These are phyloP conservation scores for Cydia amplana DNA, from an alignment of 1,140 invertebrate genomes.

Conservation along the genomic window DNA sequence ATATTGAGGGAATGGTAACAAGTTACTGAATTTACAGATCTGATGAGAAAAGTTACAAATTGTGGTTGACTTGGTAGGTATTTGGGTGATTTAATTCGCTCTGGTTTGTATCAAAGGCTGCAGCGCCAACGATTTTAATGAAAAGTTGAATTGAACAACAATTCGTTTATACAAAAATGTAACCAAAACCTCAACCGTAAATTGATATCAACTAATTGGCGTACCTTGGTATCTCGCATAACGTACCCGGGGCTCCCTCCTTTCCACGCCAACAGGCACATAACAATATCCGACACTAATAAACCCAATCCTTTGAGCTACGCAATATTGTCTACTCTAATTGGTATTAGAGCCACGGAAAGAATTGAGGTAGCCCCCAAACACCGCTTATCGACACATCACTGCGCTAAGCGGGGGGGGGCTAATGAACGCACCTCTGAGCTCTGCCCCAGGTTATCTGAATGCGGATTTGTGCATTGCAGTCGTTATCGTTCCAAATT, in stretches of 20 bases:
- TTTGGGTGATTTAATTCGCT: no score
- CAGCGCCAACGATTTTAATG: not conserved
- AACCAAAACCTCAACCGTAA: conserved; percentile 26
- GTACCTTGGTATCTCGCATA: conserved; percentile 32
- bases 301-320: conserved; percentile 70
- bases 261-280: conserved; percentile 53
- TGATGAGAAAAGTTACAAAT: no score
- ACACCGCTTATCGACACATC: conserved; percentile 71
- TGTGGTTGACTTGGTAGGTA: no score
- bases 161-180: not conserved
- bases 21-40: no score
- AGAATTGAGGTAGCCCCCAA: conserved; percentile 72
- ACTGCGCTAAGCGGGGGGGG: conserved; percentile 57
- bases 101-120: no score
- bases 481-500: conserved; percentile 31
- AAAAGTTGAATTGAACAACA: not conserved
- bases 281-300: conserved; percentile 77
- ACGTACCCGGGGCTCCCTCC: conserved; percentile 33
- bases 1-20: no score
- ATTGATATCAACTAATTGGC: conserved; percentile 27
- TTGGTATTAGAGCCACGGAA: conserved; percentile 72
- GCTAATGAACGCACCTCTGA: conserved; percentile 62
- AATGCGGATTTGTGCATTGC: conserved; percentile 33
- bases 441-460: conserved; percentile 54
- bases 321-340: conserved; percentile 71